These are phyloP conservation scores for Phodopus roborovskii DNA, from an alignment of 2,113 vertebrate genomes.

Conservation along the genomic window DNA sequence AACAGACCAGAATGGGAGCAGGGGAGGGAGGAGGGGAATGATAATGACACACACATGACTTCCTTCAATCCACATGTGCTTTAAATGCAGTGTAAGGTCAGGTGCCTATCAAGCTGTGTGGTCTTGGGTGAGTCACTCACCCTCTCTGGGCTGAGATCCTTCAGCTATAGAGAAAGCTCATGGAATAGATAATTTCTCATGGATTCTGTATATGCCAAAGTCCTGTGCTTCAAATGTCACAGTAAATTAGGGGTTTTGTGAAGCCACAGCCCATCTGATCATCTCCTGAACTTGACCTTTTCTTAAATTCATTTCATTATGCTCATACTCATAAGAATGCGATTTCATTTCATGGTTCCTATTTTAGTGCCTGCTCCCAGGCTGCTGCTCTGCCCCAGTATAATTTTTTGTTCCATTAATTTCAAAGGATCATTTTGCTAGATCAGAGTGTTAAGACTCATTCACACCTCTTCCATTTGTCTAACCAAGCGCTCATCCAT, in stretches of 20 bases:
- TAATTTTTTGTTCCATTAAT: slow-evolving; percentile 85
- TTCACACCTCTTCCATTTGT: slow-evolving; percentile 81
- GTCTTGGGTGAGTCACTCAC: slow-evolving; percentile 13
- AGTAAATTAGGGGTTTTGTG: slow-evolving; percentile 52
- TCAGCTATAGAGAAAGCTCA: slow-evolving; percentile 9
- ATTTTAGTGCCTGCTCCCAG: slow-evolving; percentile 80
- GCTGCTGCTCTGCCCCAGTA: slow-evolving; percentile 67
- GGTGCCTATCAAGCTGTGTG: slow-evolving; percentile 9
- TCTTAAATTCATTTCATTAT: slow-evolving; percentile 82
- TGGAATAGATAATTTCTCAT: slow-evolving; percentile 5
- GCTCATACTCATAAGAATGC: slow-evolving; percentile 76
- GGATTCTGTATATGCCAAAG: background rate
- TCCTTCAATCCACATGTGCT: background rate
- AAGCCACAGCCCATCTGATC: slow-evolving; percentile 44
- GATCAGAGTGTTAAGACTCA: slow-evolving; percentile 82
- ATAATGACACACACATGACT: background rate
- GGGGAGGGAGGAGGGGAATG: no score
- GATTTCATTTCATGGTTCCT: slow-evolving; percentile 82
- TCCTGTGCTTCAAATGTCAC: slow-evolving; percentile 54
- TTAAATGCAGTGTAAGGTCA: background rate
- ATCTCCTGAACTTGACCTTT: slow-evolving; percentile 80
- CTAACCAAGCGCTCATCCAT: slow-evolving; percentile 82
- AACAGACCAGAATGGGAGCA: background rate
- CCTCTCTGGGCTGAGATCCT: slow-evolving; percentile 20
- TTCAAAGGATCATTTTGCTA: slow-evolving; percentile 82